Evolutionary conservation across 2,888 invertebrate species (phyloP).

Genomic region (Dryococelus australis): DNA sequence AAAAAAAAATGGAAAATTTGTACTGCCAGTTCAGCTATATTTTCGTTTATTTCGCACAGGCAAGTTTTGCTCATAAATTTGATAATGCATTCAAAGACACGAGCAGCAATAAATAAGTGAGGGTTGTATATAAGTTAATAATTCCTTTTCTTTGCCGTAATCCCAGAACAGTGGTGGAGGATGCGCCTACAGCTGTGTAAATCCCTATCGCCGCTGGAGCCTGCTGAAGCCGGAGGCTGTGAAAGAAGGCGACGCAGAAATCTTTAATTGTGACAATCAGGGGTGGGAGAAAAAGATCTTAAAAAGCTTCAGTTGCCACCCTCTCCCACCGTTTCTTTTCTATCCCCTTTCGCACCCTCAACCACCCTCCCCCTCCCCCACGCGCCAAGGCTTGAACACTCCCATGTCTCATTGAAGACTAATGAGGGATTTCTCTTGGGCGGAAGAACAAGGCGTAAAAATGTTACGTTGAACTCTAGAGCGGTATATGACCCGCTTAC

Average conservation of each 20-base stretch:
- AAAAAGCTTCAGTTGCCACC: constrained; percentile 29
- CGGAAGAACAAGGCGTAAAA: constrained; percentile 33
- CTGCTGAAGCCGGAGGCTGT: not conserved
- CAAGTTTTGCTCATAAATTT: not conserved
- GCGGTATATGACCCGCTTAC: not conserved
- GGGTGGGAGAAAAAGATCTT: constrained; percentile 31
- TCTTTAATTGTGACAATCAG: constrained; percentile 47
- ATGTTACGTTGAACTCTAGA: not conserved
- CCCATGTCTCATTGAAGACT: constrained; percentile 37
- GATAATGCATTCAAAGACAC: not conserved
- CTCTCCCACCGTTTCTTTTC: not conserved
- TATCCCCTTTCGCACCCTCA: not conserved
- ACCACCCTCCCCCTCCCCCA: not conserved
- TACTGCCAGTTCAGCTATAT: too few relatives aligned
- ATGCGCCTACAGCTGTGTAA: not conserved
- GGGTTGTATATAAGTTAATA: not conserved
- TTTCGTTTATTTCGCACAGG: too few relatives aligned
- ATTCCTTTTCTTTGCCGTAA: not conserved
- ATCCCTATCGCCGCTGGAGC: not conserved
- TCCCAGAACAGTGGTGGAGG: not conserved
- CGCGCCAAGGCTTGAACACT: constrained; percentile 12
- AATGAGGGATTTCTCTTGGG: constrained; percentile 42
- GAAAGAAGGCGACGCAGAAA: constrained; percentile 42
- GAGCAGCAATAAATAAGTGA: not conserved
- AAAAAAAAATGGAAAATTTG: too few relatives aligned